Conservation (phyloP, 2,113 vertebrate species). For the Xiphorhynchus elegans region DNA sequence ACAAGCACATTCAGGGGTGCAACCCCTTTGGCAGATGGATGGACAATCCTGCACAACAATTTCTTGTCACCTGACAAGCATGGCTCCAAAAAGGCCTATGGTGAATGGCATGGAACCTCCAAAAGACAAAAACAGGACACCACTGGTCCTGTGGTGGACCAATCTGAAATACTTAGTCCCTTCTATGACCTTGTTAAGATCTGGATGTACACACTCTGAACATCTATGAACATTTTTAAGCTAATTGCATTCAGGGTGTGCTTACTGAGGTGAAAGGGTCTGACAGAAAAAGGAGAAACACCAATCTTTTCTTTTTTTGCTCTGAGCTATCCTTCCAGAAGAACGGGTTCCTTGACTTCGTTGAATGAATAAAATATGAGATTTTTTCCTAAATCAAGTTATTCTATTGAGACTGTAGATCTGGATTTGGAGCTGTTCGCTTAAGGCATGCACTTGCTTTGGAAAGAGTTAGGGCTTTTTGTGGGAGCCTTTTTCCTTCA, state of each 20-base stretch:
- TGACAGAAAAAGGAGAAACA: background rate
- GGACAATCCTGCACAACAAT: fast-evolving
- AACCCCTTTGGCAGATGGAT: background rate
- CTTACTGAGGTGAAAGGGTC: background rate
- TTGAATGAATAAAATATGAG: background rate
- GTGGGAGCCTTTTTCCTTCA: background rate
- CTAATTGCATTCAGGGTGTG: background rate
- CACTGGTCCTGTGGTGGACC: background rate
- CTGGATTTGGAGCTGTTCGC: background rate
- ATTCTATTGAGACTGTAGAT: background rate
- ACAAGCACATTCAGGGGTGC: background rate
- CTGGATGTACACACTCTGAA: background rate
- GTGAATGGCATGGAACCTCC: background rate
- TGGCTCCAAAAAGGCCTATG: background rate
- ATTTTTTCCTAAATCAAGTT: background rate
- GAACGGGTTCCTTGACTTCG: background rate
- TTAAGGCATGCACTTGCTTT: background rate
- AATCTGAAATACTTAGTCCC: fast-evolving
- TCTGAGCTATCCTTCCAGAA: background rate
- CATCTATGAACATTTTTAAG: background rate
- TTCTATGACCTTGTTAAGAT: background rate
- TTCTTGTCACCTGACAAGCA: background rate
- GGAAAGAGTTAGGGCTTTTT: background rate
- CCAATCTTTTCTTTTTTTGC: background rate
- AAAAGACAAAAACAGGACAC: background rate